Conservation (phyloP, 2,113 vertebrate species). For the Xiphias gladius region DNA sequence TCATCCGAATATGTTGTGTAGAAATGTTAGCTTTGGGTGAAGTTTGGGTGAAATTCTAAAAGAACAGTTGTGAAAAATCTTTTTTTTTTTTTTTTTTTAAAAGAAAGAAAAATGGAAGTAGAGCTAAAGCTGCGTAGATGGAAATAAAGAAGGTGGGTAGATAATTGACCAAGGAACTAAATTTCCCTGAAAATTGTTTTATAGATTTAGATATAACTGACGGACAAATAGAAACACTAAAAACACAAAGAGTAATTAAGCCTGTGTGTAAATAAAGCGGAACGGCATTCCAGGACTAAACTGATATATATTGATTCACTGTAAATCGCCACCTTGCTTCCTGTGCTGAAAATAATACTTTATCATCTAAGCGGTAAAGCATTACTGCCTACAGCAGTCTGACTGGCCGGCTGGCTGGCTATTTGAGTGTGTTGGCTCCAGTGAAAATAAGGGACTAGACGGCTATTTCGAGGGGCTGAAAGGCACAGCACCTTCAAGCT, state of each 20-base stretch:
- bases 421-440: slow-evolving; percentile 27
- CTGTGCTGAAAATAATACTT: slow-evolving; percentile 29
- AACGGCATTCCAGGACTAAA: slow-evolving; percentile 10
- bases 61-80: background rate
- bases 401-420: slow-evolving; percentile 12
- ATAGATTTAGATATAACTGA: background rate
- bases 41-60: background rate
- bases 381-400: slow-evolving; percentile 18
- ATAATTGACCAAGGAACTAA: background rate
- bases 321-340: slow-evolving; percentile 18
- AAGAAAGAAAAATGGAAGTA: background rate
- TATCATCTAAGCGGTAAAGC: slow-evolving; percentile 22
- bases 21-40: background rate
- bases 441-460: slow-evolving; percentile 21
- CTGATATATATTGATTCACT: slow-evolving; percentile 24
- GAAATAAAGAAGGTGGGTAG: background rate
- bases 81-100: background rate
- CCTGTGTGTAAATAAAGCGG: slow-evolving; percentile 32
- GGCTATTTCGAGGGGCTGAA: slow-evolving; percentile 70
- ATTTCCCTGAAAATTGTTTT: background rate
- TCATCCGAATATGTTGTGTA: background rate
- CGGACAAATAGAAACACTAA: background rate
- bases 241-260: slow-evolving; percentile 15
- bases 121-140: background rate
- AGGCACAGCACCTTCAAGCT: slow-evolving; percentile 79